A percentile compares a stretch with the other conserved stretches of the same genome.
Evolutionary conservation across 2,797 vertebrate species (phyloP).

Genomic region (Apogon hyalosoma): DNA sequence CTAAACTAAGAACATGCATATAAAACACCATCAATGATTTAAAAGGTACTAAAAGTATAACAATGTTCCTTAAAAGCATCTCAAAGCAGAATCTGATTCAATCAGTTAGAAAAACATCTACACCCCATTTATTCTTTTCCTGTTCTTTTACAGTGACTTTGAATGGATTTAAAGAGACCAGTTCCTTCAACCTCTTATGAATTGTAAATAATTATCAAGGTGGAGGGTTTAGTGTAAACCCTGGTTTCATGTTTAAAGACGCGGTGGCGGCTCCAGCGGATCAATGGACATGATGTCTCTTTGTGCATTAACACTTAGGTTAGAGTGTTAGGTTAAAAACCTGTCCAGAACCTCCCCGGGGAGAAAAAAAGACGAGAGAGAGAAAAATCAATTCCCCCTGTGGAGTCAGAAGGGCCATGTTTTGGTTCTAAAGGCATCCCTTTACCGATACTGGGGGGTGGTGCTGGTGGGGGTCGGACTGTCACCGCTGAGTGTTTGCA

Average conservation of each 20-base stretch:
- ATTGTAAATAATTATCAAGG: constrained; percentile 30
- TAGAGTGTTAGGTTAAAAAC: constrained; percentile 97
- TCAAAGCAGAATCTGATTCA: too few relatives aligned
- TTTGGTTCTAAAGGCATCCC: constrained; percentile 86
- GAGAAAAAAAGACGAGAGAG: constrained; percentile 23
- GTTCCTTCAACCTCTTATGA: not conserved
- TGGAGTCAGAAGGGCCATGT: constrained; percentile 83
- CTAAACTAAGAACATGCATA: too few relatives aligned
- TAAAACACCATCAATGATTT: too few relatives aligned
- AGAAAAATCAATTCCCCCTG: constrained; percentile 92
- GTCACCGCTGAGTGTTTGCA: constrained; percentile 64
- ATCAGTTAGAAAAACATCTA: too few relatives aligned
- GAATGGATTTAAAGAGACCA: too few relatives aligned
- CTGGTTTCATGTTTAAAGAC: constrained; percentile 73
- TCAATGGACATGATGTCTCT: constrained; percentile 97
- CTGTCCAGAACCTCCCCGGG: constrained; percentile 86
- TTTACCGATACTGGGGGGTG: constrained; percentile 73
- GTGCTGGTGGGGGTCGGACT: constrained; percentile 42
- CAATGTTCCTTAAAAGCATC: too few relatives aligned
- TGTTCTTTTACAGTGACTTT: too few relatives aligned
- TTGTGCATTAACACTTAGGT: constrained; percentile 94
- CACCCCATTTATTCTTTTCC: too few relatives aligned
- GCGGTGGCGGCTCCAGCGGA: constrained; percentile 82
- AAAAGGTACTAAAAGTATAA: too few relatives aligned
- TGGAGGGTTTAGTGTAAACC: constrained; percentile 49